phyloP scores from a whole-genome alignment of 1,140 invertebrate species.

The Heliothis virescens region DNA sequence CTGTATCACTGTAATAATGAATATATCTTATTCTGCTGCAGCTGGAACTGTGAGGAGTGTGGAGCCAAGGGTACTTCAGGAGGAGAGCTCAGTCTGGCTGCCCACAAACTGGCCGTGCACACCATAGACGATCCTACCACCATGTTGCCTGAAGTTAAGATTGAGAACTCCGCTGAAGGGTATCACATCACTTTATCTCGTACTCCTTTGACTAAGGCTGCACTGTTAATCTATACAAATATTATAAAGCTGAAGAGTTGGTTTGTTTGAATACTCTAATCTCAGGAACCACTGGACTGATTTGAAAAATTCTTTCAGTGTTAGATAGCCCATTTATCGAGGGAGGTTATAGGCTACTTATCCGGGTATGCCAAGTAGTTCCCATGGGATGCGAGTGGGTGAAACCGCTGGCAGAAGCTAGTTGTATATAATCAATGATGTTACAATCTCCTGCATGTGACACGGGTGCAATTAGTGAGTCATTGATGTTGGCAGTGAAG shows the following conservation, averaged over 20 bases:
- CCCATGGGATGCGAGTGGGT: too few relatives aligned
- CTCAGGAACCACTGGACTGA: too few relatives aligned
- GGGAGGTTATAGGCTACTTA: too few relatives aligned
- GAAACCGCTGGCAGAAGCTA: too few relatives aligned
- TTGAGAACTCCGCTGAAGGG: slow-evolving; percentile 74
- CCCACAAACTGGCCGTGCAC: slow-evolving; percentile 67
- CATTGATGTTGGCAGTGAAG: background rate
- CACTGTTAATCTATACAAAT: too few relatives aligned
- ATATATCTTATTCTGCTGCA: slow-evolving; percentile 38
- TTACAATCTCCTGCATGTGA: background rate
- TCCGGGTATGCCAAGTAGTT: too few relatives aligned
- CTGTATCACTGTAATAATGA: background rate
- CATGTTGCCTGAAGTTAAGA: slow-evolving; percentile 65
- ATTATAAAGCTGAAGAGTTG: too few relatives aligned
- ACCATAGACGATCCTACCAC: slow-evolving; percentile 50
- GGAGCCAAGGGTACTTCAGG: slow-evolving; percentile 58
- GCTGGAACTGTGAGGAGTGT: slow-evolving; percentile 73
- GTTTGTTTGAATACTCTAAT: too few relatives aligned
- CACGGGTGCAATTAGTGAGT: too few relatives aligned
- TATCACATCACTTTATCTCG: slow-evolving; percentile 41
- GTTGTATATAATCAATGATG: background rate
- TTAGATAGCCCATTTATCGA: too few relatives aligned
- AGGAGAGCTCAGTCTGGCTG: slow-evolving; percentile 57
- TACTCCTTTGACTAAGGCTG: background rate
- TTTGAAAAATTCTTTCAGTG: too few relatives aligned